Evolutionary conservation across 1,140 invertebrate genomes (phyloP).

Genomic region (Papilio helenus): DNA sequence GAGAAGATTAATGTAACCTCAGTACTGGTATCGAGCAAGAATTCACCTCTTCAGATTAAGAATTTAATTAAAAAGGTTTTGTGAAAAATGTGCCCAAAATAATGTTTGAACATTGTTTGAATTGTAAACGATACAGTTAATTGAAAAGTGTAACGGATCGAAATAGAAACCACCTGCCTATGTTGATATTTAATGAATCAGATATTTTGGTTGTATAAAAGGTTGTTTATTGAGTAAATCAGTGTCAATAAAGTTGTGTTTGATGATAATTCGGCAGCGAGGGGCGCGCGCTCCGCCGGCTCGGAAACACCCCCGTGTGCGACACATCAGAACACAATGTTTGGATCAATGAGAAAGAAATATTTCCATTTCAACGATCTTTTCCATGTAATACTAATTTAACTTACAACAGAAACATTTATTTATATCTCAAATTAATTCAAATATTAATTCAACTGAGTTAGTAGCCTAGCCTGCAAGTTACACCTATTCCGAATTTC

Average conservation of each 20-base stretch:
- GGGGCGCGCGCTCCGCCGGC: background rate
- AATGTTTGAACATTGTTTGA: background rate
- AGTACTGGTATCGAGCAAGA: too few relatives aligned
- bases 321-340: background rate
- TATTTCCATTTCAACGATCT: background rate
- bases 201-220: background rate
- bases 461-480: too few relatives aligned
- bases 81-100: background rate
- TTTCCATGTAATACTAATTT: background rate
- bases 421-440: background rate
- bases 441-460: background rate
- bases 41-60: background rate
- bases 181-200: background rate
- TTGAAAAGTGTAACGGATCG: background rate
- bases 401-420: background rate
- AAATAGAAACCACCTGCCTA: background rate
- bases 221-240: background rate
- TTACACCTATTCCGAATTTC: too few relatives aligned
- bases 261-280: background rate
- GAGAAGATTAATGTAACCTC: background rate
- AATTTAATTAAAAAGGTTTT: background rate
- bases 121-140: background rate
- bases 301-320: background rate
- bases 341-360: conserved; percentile 13
- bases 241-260: background rate